phyloP scores from a whole-genome alignment of 2,888 invertebrate species.

The Brachyptera risi region DNA sequence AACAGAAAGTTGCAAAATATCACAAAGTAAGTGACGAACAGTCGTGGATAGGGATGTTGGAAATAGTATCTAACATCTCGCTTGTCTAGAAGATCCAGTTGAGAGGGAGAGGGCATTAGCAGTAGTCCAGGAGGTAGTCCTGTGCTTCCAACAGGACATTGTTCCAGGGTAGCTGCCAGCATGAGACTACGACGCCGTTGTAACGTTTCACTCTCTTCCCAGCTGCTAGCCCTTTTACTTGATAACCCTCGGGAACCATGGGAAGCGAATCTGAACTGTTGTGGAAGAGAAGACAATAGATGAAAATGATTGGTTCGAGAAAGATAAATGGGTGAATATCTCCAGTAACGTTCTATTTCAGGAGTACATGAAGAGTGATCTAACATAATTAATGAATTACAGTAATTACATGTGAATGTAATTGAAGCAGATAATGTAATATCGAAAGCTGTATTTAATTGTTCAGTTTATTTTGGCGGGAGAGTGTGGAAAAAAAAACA shows the following conservation, averaged over 20 bases:
- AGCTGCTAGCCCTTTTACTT: conserved; percentile 31
- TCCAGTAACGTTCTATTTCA: too few relatives aligned
- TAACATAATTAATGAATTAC: too few relatives aligned
- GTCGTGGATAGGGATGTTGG: conserved; percentile 49
- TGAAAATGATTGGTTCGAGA: neutral
- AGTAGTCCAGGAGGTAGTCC: conserved; percentile 22
- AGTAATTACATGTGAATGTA: too few relatives aligned
- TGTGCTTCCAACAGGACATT: conserved; percentile 16
- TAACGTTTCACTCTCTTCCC: conserved; percentile 32
- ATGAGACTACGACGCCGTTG: conserved; percentile 29
- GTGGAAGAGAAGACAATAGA: neutral
- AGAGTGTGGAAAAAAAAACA: too few relatives aligned
- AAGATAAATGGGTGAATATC: too few relatives aligned
- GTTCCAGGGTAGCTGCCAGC: conserved; percentile 24
- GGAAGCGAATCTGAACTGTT: neutral
- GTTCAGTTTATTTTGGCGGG: too few relatives aligned
- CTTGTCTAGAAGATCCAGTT: conserved; percentile 41
- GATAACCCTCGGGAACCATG: conserved; percentile 8
- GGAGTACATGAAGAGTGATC: too few relatives aligned
- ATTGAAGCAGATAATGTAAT: too few relatives aligned
- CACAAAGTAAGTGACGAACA: conserved; percentile 48
- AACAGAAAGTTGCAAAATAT: conserved; percentile 50
- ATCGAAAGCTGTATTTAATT: too few relatives aligned
- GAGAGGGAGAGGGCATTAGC: conserved; percentile 22
- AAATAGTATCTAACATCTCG: conserved; percentile 49